Conservation (phyloP, 2,888 invertebrate genomes). For the Cremastobaeus sp. region DNA sequence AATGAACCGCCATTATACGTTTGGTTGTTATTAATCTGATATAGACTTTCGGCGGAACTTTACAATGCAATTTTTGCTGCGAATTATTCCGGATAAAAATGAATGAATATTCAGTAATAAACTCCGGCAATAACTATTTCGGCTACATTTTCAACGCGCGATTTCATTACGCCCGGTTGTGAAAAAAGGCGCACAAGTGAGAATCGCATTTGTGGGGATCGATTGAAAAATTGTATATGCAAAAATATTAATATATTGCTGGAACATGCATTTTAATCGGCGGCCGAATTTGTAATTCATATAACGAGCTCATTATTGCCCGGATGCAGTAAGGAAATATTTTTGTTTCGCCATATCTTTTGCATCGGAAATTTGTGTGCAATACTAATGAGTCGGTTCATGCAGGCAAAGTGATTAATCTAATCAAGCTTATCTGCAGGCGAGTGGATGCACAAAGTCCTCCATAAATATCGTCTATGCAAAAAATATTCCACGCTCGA, state of each 20-base stretch:
- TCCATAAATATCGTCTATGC: conserved; percentile 29
- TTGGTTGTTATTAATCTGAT: conserved; percentile 59
- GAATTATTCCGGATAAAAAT: no score
- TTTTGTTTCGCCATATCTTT: conserved; percentile 6
- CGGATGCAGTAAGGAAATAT: neutral
- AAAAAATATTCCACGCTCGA: conserved; percentile 26
- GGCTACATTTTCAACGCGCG: no score
- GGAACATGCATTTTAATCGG: neutral
- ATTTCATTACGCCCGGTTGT: no score
- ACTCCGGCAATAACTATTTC: no score
- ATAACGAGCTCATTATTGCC: conserved; percentile 12
- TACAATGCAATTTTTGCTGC: conserved; percentile 19
- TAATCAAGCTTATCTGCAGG: conserved; percentile 7
- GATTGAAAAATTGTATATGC: neutral
- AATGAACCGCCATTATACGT: conserved; percentile 59
- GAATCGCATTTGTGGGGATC: no score
- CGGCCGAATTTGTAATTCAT: neutral
- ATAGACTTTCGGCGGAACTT: conserved; percentile 1
- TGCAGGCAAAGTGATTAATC: conserved; percentile 62
- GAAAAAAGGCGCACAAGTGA: no score
- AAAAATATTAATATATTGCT: neutral
- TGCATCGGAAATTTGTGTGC: conserved; percentile 16
- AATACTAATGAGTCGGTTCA: conserved; percentile 35
- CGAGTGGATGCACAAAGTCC: conserved; percentile 37
- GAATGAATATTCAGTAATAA: no score